Conservation (phyloP, 2,797 vertebrate genomes). For the Morelia viridis region DNA sequence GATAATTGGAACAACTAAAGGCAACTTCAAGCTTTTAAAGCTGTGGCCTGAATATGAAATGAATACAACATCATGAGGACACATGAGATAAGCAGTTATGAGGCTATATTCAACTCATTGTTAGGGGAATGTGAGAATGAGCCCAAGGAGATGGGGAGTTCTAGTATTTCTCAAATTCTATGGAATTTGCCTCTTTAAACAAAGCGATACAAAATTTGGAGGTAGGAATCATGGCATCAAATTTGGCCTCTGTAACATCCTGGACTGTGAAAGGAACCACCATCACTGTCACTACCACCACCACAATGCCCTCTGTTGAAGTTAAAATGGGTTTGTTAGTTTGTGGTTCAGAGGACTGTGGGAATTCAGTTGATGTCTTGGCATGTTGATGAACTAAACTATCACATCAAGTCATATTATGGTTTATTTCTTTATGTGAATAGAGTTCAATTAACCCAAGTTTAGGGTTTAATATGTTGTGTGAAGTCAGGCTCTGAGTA, state of each 20-base stretch:
- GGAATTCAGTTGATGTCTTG: neutral
- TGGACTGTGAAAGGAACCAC: neutral
- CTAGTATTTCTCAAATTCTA: neutral
- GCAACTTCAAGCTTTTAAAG: neutral
- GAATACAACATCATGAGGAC: neutral
- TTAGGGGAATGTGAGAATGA: neutral
- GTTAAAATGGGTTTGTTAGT: neutral
- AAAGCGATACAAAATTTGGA: neutral
- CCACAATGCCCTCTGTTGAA: neutral
- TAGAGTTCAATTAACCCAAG: neutral
- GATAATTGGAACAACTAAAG: too few relatives aligned
- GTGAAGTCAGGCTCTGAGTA: neutral
- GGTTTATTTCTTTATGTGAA: neutral
- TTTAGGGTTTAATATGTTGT: neutral
- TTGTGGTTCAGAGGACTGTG: neutral
- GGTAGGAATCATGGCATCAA: neutral
- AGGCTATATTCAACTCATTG: neutral
- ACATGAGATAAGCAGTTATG: neutral
- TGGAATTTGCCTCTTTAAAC: neutral
- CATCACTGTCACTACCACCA: neutral
- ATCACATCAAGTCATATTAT: neutral
- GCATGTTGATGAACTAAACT: neutral
- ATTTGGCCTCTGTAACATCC: neutral
- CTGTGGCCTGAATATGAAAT: neutral
- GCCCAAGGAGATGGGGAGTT: neutral